phyloP scores from a whole-genome alignment of 2,797 vertebrate species.

The Tokudaia muenninki region DNA sequence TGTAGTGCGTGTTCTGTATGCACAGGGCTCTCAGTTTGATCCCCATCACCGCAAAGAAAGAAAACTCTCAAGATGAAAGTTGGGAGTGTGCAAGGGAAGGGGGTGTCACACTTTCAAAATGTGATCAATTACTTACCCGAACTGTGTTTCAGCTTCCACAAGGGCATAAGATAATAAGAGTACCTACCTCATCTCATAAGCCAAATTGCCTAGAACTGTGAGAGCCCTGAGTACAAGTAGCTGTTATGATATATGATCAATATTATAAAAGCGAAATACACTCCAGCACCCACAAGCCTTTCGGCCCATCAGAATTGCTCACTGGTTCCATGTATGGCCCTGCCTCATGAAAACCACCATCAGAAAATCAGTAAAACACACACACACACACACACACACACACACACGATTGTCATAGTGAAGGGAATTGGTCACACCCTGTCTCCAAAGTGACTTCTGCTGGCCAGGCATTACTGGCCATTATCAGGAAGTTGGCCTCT shows the following conservation, averaged over 20 bases:
- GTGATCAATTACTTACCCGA: constrained; percentile 9
- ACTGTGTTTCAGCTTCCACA: constrained; percentile 14
- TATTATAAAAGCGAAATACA: constrained; percentile 49
- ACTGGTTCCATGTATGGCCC: neutral
- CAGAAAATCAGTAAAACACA: constrained; percentile 17
- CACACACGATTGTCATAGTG: neutral
- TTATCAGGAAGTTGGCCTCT: neutral
- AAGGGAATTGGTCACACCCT: neutral
- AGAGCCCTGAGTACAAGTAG: neutral
- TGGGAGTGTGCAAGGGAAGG: neutral
- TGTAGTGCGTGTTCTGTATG: neutral
- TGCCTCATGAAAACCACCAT: constrained; percentile 10
- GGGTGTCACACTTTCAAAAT: neutral
- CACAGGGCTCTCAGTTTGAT: neutral
- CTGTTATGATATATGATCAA: constrained; percentile 17
- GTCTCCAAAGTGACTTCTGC: constrained; percentile 24
- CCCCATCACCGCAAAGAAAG: neutral
- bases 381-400: neutral
- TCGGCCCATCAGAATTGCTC: neutral
- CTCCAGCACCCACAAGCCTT: neutral
- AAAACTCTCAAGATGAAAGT: neutral
- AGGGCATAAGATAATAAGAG: neutral
- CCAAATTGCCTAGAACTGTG: constrained; percentile 5
- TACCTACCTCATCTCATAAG: neutral
- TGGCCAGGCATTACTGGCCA: neutral